Evolutionary conservation across 2,797 vertebrate species (phyloP).

Genomic region (Carapus acus): DNA sequence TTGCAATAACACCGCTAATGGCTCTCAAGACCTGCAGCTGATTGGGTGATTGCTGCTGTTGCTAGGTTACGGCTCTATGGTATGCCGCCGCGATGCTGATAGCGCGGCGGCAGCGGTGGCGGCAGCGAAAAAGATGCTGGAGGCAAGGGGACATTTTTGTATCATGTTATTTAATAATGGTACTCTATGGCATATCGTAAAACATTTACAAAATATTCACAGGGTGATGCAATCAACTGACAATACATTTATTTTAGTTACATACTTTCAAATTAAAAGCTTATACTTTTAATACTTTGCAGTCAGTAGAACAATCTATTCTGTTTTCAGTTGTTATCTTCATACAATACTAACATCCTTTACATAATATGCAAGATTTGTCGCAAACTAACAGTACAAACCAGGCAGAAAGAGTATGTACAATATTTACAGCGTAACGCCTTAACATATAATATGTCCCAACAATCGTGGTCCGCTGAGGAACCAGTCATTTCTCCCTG

Average conservation of each 20-base stretch:
- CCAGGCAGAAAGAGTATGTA: conserved; percentile 56
- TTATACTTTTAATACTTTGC: conserved; percentile 55
- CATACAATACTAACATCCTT: conserved; percentile 58
- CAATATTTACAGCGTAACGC: conserved; percentile 64
- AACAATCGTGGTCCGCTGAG: conserved; percentile 61
- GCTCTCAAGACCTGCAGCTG: conserved; percentile 30
- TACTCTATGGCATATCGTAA: conserved; percentile 65
- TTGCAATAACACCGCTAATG: conserved; percentile 38
- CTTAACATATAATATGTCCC: conserved; percentile 36
- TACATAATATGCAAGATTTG: conserved; percentile 59
- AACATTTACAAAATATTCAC: conserved; percentile 78
- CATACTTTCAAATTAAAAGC: conserved; percentile 63
- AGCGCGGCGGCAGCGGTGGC: conserved; percentile 14
- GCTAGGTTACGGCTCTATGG: conserved; percentile 61
- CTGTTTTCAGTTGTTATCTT: conserved; percentile 40
- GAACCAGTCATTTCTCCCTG: conserved; percentile 64
- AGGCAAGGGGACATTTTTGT: conserved; percentile 41
- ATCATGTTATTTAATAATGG: conserved; percentile 70
- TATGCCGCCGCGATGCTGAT: conserved; percentile 20
- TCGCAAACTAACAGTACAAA: conserved; percentile 57
- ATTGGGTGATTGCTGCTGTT: conserved; percentile 66
- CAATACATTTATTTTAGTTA: conserved; percentile 62
- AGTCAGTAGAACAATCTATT: conserved; percentile 49
- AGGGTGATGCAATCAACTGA: conserved; percentile 57
- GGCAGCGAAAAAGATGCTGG: conserved; percentile 32